A percentile compares a stretch with the other conserved stretches of the same genome.
Evolutionary conservation across 1,140 invertebrate genomes (phyloP).

Genomic region (Cardiocondyla obscurior): DNA sequence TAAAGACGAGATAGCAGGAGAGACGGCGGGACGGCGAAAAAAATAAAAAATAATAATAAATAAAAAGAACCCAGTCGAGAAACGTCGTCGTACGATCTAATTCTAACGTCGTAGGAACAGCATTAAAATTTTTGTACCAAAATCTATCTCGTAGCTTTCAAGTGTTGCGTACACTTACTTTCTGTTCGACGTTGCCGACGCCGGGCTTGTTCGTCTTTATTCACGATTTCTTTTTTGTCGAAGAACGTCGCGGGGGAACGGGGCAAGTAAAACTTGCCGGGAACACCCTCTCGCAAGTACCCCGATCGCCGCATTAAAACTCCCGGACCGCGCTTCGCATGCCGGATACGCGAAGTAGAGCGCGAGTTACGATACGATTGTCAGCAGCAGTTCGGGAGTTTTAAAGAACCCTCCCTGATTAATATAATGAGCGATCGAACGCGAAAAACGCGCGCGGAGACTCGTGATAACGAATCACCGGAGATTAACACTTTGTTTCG

Average conservation of each 20-base stretch:
- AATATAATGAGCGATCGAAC: background rate
- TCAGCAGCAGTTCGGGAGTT: background rate
- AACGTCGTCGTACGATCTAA: constrained; percentile 78
- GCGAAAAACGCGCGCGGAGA: constrained; percentile 52
- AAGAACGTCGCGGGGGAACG: background rate
- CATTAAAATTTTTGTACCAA: constrained; percentile 84
- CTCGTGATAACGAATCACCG: constrained; percentile 61
- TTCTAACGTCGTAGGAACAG: constrained; percentile 74
- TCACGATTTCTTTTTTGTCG: constrained; percentile 24
- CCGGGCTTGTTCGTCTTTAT: constrained; percentile 48
- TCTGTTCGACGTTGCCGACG: constrained; percentile 61
- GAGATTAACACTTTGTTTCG: constrained; percentile 57
- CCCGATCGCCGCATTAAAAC: background rate
- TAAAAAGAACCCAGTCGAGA: constrained; percentile 10
- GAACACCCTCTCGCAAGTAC: background rate
- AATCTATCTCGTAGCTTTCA: constrained; percentile 80
- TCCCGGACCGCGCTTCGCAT: background rate
- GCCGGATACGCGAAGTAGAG: background rate
- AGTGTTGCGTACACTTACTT: constrained; percentile 72
- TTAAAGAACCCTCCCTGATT: background rate
- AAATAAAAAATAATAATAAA: too few species aligned
- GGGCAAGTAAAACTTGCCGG: background rate
- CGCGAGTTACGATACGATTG: background rate
- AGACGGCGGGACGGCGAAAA: constrained; percentile 33
- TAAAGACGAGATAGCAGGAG: constrained; percentile 50